A percentile compares a stretch with the other conserved stretches of the same genome.
Evolutionary conservation across 2,113 vertebrate species (phyloP).

Genomic region (Centropus bengalensis): DNA sequence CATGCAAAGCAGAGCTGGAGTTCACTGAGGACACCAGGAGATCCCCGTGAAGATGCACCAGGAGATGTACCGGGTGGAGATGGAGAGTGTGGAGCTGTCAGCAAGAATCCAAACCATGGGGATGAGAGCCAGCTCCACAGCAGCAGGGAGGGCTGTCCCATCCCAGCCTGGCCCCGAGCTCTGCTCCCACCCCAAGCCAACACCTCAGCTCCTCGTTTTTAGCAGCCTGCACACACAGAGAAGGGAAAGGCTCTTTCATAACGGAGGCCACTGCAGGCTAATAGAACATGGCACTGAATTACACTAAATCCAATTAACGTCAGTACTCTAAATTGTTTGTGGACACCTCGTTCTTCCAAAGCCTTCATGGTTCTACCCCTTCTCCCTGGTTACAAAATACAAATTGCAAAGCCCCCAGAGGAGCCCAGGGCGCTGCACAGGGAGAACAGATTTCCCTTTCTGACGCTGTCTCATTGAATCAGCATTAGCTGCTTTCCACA

Average conservation of each 20-base stretch:
- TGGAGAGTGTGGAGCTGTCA: fast-evolving
- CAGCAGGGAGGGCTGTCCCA: neutral
- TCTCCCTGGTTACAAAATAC: conserved; percentile 16
- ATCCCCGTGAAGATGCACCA: neutral
- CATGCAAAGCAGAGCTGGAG: neutral
- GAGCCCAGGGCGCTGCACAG: conserved; percentile 27
- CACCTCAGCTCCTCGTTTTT: neutral
- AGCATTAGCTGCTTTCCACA: conserved; percentile 39
- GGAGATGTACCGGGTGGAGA: neutral
- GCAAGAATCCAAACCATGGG: neutral
- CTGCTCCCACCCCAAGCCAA: neutral
- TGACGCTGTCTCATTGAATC: conserved; percentile 63
- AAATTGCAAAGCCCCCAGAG: neutral
- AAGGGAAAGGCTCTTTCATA: neutral
- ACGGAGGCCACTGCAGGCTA: neutral
- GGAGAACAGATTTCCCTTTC: conserved; percentile 56
- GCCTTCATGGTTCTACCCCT: neutral
- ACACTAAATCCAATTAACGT: conserved; percentile 14
- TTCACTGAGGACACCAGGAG: neutral
- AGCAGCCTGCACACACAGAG: neutral
- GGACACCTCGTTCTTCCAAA: neutral
- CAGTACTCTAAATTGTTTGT: neutral
- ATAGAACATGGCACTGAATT: neutral
- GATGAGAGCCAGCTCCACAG: neutral
- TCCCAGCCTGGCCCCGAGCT: neutral